Conservation (phyloP, 2,797 vertebrate genomes). For the Toxotes lorentzi region DNA sequence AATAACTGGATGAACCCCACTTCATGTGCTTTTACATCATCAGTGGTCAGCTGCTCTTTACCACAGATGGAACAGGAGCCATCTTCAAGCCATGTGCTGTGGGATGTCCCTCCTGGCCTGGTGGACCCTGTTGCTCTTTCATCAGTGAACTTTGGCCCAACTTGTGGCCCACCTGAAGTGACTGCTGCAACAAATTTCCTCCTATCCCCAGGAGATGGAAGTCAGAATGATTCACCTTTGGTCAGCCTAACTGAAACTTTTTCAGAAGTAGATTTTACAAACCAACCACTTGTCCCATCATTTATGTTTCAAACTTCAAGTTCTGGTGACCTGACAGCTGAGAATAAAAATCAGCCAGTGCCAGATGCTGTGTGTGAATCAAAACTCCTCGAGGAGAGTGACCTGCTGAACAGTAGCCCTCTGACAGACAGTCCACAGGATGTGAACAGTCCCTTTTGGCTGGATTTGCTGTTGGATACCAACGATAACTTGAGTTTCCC, state of each 20-base stretch:
- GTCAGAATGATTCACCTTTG: neutral
- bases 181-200: neutral
- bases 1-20: slow-evolving; percentile 39
- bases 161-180: slow-evolving; percentile 5
- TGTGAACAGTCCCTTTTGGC: slow-evolving; percentile 10
- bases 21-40: slow-evolving; percentile 5
- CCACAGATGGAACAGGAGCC: neutral
- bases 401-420: neutral
- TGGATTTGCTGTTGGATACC: slow-evolving; percentile 36
- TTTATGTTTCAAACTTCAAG: slow-evolving; percentile 6
- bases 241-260: neutral
- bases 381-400: neutral
- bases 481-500: slow-evolving; percentile 15
- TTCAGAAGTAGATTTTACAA: neutral
- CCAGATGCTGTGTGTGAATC: slow-evolving; percentile 17
- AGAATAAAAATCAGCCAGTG: neutral
- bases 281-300: neutral
- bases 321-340: neutral
- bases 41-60: slow-evolving; percentile 1
- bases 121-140: slow-evolving; percentile 5
- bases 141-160: slow-evolving; percentile 13
- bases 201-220: neutral
- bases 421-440: slow-evolving; percentile 5
- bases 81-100: neutral
- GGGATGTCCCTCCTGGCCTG: slow-evolving; percentile 6